Evolutionary conservation across 2,888 invertebrate species (phyloP).

Genomic region (Anthrax anthrax): DNA sequence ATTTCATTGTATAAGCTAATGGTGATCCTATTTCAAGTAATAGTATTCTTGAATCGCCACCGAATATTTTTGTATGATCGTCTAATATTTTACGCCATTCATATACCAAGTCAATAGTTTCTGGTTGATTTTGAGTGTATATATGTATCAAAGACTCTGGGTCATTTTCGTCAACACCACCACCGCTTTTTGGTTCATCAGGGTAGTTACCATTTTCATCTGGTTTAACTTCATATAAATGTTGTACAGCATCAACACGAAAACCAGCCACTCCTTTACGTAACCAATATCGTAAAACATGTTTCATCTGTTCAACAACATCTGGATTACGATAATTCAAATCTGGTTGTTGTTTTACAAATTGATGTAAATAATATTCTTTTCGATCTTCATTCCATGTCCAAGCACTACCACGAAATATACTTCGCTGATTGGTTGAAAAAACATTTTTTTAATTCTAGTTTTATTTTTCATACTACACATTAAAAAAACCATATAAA

Average conservation of each 20-base stretch:
- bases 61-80: conserved; percentile 23
- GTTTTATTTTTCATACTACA: no score
- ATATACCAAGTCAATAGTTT: conserved; percentile 41
- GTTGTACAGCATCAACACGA: conserved; percentile 49
- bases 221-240: conserved; percentile 21
- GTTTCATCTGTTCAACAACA: conserved; percentile 39
- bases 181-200: conserved; percentile 41
- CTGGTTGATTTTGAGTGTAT: conserved; percentile 45
- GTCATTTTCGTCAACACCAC: conserved; percentile 36
- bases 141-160: conserved; percentile 43
- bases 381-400: conserved; percentile 42
- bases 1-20: conserved; percentile 38
- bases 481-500: no score
- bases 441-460: no score
- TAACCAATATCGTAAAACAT: conserved; percentile 56
- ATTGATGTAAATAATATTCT: conserved; percentile 52
- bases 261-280: conserved; percentile 68
- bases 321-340: conserved; percentile 43
- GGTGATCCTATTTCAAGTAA: conserved; percentile 48
- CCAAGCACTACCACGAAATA: conserved; percentile 47
- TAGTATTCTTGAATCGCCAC: conserved; percentile 36
- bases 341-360: conserved; percentile 45
- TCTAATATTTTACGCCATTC: conserved; percentile 44
- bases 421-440: no score
- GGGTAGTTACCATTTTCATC: conserved; percentile 20